Conservation (phyloP, 2,888 invertebrate genomes). For the Ichneumoninae sp. region DNA sequence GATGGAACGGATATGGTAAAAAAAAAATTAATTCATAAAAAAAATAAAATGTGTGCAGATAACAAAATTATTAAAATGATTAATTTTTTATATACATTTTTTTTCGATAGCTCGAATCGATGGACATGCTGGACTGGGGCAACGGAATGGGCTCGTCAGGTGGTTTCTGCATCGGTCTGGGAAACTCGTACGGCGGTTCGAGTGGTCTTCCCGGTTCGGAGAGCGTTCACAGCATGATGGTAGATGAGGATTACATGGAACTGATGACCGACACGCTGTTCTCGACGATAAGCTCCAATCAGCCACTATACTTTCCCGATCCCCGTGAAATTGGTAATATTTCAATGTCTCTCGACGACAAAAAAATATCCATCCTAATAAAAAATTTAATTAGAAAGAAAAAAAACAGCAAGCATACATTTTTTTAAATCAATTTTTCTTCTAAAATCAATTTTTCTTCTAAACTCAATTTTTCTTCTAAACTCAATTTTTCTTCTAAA, state of each 20-base stretch:
- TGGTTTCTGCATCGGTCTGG: conserved; percentile 75
- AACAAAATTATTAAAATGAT: too few species aligned
- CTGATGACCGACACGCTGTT: conserved; percentile 96
- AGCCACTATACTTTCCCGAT: conserved; percentile 98
- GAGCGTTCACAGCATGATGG: conserved; percentile 89
- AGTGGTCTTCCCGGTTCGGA: conserved; percentile 82
- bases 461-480: too few species aligned
- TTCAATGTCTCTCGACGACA: neutral
- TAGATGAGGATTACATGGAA: conserved; percentile 94
- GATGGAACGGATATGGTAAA: conserved; percentile 91
- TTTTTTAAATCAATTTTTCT: neutral
- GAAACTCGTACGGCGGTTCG: conserved; percentile 76
- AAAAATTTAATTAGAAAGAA: too few species aligned
- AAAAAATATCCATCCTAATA: neutral
- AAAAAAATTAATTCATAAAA: neutral
- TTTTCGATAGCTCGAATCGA: conserved; percentile 87
- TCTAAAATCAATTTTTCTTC: too few species aligned
- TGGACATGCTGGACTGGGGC: conserved; percentile 90
- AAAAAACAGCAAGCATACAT: too few species aligned
- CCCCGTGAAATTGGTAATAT: conserved; percentile 96
- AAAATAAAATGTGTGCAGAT: too few species aligned
- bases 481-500: too few species aligned
- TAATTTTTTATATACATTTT: neutral
- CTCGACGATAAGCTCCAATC: conserved; percentile 92
- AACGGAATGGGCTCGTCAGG: conserved; percentile 76